A percentile compares a stretch with the other conserved stretches of the same genome.
Evolutionary conservation across 1,140 invertebrate species (phyloP).

Genomic region (Euura saliciscinereae): DNA sequence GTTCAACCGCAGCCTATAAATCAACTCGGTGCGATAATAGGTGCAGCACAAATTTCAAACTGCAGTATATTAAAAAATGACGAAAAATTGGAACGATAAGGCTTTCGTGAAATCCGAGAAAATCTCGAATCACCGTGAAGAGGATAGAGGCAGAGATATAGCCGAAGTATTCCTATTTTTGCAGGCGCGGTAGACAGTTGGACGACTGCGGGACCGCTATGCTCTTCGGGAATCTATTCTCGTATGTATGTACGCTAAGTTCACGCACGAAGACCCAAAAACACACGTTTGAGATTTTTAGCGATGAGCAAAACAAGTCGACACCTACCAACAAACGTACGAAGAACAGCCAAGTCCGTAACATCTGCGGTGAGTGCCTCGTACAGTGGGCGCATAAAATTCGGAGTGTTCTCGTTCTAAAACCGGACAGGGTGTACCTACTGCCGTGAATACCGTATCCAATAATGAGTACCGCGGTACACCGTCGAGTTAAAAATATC

Average conservation of each 20-base stretch:
- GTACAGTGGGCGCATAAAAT: background rate
- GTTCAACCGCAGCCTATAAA: background rate
- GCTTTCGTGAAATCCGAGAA: too few relatives aligned
- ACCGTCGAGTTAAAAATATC: too few relatives aligned
- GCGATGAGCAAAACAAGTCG: background rate
- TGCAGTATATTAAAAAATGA: conserved; percentile 11
- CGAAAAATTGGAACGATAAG: background rate
- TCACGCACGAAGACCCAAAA: background rate
- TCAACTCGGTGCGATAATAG: background rate
- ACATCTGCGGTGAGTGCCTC: conserved; percentile 32
- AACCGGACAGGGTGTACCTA: too few relatives aligned
- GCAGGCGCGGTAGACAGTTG: conserved; percentile 46
- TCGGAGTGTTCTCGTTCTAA: background rate
- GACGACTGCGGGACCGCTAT: conserved; percentile 32
- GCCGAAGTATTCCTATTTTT: conserved; percentile 44
- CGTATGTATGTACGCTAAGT: conserved; percentile 24
- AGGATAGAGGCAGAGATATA: background rate
- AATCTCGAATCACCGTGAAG: background rate
- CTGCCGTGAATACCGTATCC: too few relatives aligned
- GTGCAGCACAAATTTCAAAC: conserved; percentile 23
- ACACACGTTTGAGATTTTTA: background rate
- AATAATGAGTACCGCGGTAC: too few relatives aligned
- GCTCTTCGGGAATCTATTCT: conserved; percentile 31
- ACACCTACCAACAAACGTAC: conserved; percentile 14
- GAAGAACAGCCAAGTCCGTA: conserved; percentile 26